phyloP scores from a whole-genome alignment of 2,888 invertebrate species.

The Cylloceria caligata region DNA sequence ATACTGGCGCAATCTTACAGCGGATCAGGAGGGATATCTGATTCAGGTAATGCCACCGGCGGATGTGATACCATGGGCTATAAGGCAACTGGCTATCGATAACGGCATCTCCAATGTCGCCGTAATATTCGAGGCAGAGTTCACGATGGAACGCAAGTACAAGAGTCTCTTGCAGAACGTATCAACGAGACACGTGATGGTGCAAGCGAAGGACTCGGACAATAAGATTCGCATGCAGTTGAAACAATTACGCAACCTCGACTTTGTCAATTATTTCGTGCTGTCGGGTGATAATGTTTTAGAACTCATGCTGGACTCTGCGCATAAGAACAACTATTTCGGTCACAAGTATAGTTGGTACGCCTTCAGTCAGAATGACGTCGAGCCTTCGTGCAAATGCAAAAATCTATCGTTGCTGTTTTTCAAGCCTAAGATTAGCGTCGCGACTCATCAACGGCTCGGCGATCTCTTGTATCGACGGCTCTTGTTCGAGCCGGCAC shows the following conservation, averaged over 20 bases:
- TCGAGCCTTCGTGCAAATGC: conserved; percentile 90
- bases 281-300: conserved; percentile 91
- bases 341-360: conserved; percentile 95
- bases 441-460: conserved; percentile 87
- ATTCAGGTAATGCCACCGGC: conserved; percentile 94
- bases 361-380: conserved; percentile 90
- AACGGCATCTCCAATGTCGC: conserved; percentile 95
- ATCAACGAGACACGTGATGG: conserved; percentile 95
- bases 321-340: conserved; percentile 91
- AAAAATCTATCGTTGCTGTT: conserved; percentile 92
- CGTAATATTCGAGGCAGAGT: conserved; percentile 94
- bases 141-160: conserved; percentile 97
- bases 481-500: conserved; percentile 73
- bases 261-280: conserved; percentile 96
- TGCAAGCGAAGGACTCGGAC: conserved; percentile 87
- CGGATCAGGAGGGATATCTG: conserved; percentile 90
- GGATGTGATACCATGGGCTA: conserved; percentile 93
- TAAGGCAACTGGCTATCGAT: conserved; percentile 91
- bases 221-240: conserved; percentile 88
- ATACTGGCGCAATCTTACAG: conserved; percentile 92
- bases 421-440: conserved; percentile 90
- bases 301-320: conserved; percentile 89
- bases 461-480: conserved; percentile 72
- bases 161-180: conserved; percentile 95
- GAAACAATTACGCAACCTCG: conserved; percentile 90